Evolutionary conservation across 2,888 invertebrate species (phyloP).

Genomic region (Odontothrips loti): DNA sequence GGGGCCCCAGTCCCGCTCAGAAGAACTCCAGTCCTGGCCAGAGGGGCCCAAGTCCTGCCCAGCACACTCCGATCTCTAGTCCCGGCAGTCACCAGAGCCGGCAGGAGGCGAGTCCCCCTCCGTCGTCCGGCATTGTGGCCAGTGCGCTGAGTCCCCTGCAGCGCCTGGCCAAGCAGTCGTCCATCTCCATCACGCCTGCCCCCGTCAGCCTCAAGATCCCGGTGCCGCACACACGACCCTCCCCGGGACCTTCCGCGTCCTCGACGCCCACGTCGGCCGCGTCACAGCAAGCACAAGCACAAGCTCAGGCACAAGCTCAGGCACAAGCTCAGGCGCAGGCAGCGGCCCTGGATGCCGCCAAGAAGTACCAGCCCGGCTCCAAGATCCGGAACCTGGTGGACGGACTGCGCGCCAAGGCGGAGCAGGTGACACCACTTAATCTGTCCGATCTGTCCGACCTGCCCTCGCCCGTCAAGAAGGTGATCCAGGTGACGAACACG

Average conservation of each 20-base stretch:
- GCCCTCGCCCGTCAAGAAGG: not conserved
- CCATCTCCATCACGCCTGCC: constrained; percentile 16
- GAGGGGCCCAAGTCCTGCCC: not conserved
- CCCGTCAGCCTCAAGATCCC: not conserved
- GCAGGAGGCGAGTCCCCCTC: not conserved
- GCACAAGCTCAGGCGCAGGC: not conserved
- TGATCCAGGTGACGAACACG: constrained; percentile 19
- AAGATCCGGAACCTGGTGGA: constrained; percentile 16
- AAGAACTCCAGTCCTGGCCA: not conserved
- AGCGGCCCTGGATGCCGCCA: not conserved
- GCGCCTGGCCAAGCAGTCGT: constrained; percentile 2
- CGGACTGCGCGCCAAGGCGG: constrained; percentile 16
- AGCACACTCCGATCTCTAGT: not conserved
- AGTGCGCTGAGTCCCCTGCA: constrained; percentile 5
- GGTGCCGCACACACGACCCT: not conserved
- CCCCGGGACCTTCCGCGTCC: not conserved
- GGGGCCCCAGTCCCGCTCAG: not conserved
- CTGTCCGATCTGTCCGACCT: not conserved
- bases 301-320: not conserved
- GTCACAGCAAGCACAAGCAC: not conserved
- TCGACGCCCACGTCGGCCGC: not conserved
- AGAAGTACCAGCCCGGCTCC: not conserved
- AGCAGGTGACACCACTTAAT: not conserved
- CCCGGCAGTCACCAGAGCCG: not conserved
- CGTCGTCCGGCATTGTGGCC: not conserved